Evolutionary conservation across 2,888 invertebrate genomes (phyloP).

Genomic region (Parnassius glacialis): DNA sequence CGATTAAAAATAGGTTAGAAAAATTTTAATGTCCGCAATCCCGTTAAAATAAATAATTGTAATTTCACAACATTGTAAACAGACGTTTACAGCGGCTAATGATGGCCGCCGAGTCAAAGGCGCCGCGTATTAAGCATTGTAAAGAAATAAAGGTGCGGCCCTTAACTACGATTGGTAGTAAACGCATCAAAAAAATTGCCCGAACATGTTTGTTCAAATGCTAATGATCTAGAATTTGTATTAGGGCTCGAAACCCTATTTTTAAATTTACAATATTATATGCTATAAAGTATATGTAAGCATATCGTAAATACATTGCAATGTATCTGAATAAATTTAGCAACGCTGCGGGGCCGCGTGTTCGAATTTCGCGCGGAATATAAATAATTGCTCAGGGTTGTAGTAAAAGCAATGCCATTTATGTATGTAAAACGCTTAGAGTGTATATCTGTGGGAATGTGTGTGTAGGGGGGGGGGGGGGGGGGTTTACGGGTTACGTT

Average conservation of each 20-base stretch:
- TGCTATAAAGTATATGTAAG: too few species aligned
- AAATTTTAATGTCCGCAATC: slow-evolving; percentile 17
- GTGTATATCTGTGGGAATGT: too few species aligned
- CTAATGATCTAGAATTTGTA: slow-evolving; percentile 23
- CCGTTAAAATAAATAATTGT: slow-evolving; percentile 23
- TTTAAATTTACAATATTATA: too few species aligned
- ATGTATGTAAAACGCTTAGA: too few species aligned
- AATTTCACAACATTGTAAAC: slow-evolving; percentile 40
- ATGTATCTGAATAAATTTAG: too few species aligned
- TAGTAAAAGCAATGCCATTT: too few species aligned
- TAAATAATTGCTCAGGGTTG: too few species aligned
- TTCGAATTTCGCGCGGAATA: too few species aligned
- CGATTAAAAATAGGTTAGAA: slow-evolving; percentile 2
- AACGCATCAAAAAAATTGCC: slow-evolving; percentile 40
- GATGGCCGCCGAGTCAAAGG: slow-evolving; percentile 38
- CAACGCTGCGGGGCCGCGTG: too few species aligned
- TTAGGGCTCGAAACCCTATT: neutral
- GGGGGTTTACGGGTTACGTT: too few species aligned
- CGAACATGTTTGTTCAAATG: slow-evolving; percentile 40
- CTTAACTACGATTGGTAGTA: slow-evolving; percentile 39
- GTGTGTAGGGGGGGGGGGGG: too few species aligned
- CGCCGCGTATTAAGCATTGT: slow-evolving; percentile 56
- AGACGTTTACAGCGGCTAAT: slow-evolving; percentile 38
- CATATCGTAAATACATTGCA: too few species aligned
- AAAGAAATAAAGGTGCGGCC: slow-evolving; percentile 51